Conservation (phyloP, 2,888 invertebrate genomes). For the Acheta domesticus region DNA sequence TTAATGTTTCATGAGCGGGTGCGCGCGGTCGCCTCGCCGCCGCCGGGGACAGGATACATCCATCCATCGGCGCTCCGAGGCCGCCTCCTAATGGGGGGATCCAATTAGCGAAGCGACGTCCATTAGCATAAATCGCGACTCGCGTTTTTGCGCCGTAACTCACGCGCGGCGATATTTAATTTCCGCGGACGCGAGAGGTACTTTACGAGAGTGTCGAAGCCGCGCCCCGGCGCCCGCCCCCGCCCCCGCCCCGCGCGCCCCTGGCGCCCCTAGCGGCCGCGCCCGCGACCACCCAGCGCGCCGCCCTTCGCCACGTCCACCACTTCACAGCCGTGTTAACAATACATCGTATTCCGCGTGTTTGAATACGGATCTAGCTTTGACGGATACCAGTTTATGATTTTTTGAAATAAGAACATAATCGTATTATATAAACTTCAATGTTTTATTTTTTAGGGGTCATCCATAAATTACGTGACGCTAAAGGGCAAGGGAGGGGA, state of each 20-base stretch:
- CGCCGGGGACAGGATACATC: neutral
- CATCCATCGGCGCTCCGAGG: neutral
- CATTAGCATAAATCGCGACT: neutral
- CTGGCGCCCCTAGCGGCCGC: neutral
- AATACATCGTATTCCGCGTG: no score
- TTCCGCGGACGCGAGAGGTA: conserved; percentile 18
- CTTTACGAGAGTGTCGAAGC: conserved; percentile 18
- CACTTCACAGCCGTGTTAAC: no score
- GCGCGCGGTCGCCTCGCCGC: neutral
- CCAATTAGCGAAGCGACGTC: conserved; percentile 1
- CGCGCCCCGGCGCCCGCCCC: neutral
- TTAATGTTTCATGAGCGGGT: neutral
- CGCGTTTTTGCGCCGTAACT: neutral
- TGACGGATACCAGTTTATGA: no score
- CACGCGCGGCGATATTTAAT: neutral
- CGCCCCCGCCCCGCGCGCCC: neutral
- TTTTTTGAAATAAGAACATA: no score
- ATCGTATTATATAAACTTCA: no score
- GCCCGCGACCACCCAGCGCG: neutral
- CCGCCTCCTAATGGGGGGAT: neutral
- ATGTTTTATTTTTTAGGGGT: no score
- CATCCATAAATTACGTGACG: no score
- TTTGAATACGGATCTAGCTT: no score
- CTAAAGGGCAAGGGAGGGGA: no score
- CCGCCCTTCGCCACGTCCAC: no score